Conservation (phyloP, 1,140 invertebrate genomes). For the Oedothorax gibbosus region DNA sequence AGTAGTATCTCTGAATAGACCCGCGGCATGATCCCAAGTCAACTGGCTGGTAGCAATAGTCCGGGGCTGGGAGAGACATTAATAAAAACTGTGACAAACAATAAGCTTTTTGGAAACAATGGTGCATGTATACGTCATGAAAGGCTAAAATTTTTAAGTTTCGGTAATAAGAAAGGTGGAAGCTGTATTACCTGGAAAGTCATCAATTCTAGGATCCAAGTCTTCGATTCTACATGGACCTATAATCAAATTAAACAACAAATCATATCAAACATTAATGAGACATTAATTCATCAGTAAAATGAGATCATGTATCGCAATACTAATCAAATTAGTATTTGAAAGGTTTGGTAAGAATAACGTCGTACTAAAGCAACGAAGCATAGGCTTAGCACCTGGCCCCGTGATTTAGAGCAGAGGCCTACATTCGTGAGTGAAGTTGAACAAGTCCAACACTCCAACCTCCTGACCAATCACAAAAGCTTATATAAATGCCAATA, state of each 20-base stretch:
- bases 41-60: slow-evolving; percentile 77
- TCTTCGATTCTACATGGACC: slow-evolving; percentile 38
- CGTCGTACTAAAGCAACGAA: no score
- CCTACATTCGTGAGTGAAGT: no score
- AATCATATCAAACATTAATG: not conserved
- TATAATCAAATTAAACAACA: not conserved
- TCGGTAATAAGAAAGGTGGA: not conserved
- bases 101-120: not conserved
- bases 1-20: slow-evolving; percentile 70
- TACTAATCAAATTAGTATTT: no score
- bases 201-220: slow-evolving; percentile 38
- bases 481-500: no score
- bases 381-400: no score
- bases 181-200: slow-evolving; percentile 39
- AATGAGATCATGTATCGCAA: no score
- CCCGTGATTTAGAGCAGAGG: no score
- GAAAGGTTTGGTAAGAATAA: no score
- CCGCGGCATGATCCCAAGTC: slow-evolving; percentile 74
- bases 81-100: not conserved
- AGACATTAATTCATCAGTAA: no score
- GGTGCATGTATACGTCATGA: not conserved
- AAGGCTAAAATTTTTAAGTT: not conserved
- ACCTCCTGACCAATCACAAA: no score
- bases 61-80: slow-evolving; percentile 25
- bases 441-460: no score